A percentile compares a stretch with the other conserved stretches of the same genome.
These are phyloP conservation scores for Deilephila porcellus DNA, from an alignment of 2,888 invertebrate species.

Conservation along the genomic window DNA sequence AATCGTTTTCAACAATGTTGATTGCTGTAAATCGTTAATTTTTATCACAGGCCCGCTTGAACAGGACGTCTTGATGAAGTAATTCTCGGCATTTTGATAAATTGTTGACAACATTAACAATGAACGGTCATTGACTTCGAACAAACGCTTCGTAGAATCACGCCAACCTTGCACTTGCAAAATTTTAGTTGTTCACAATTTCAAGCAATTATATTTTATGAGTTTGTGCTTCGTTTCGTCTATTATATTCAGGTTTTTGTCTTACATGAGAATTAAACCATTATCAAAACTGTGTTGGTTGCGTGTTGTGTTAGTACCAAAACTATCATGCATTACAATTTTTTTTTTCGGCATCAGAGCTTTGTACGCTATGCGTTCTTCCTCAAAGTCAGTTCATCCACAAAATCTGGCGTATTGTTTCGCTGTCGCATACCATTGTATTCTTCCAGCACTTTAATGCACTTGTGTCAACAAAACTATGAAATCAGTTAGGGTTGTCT, in stretches of 20 bases:
- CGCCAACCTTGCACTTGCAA: slow-evolving; percentile 41
- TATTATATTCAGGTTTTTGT: background rate
- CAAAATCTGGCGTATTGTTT: slow-evolving; percentile 40
- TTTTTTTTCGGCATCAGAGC: background rate
- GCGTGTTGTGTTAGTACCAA: background rate
- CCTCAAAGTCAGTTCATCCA: background rate
- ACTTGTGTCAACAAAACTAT: slow-evolving; percentile 66
- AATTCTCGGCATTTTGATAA: slow-evolving; percentile 59
- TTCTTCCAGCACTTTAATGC: slow-evolving; percentile 38
- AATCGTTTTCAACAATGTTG: slow-evolving; percentile 61
- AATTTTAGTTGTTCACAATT: slow-evolving; percentile 32
- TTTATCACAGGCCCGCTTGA: slow-evolving; percentile 47
- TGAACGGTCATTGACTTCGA: slow-evolving; percentile 61
- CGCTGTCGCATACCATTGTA: slow-evolving; percentile 48
- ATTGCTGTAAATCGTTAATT: slow-evolving; percentile 61
- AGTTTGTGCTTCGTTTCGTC: background rate
- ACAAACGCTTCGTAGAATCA: slow-evolving; percentile 50
- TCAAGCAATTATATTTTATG: background rate
- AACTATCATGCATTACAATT: background rate
- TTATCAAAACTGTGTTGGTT: background rate
- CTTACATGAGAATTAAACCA: background rate
- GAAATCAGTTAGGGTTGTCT: slow-evolving; percentile 13
- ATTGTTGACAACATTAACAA: slow-evolving; percentile 48
- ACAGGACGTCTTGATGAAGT: slow-evolving; percentile 51
- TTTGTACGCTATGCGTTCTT: background rate